Conservation (phyloP, 30 jellyfish, hydroid and myxozoan species). For the Clytia hemisphaerica region DNA sequence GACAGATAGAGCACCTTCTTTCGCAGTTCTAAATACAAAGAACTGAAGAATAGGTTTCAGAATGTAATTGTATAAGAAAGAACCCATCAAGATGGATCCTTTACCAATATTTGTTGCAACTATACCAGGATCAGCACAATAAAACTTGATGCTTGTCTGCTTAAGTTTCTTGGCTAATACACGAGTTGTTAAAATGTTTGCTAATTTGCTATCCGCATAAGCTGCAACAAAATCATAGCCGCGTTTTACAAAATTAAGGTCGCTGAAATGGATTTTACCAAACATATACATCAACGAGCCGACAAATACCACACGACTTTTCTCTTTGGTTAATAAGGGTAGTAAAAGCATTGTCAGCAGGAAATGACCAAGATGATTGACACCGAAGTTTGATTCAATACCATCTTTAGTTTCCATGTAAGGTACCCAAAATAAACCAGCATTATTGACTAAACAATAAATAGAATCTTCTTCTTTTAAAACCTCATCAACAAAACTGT, state of each 20-base stretch:
- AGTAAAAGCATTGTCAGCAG: constrained; percentile 57
- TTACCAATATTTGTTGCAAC: constrained; percentile 66
- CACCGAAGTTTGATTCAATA: constrained; percentile 71
- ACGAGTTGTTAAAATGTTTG: constrained; percentile 18
- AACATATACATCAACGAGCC: constrained; percentile 61
- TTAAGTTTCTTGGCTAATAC: constrained; percentile 10
- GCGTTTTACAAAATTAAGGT: constrained; percentile 24
- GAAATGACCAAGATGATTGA: constrained; percentile 81
- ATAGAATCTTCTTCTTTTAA: constrained; percentile 5
- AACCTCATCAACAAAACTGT: constrained; percentile 38
- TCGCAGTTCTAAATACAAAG: constrained; percentile 49
- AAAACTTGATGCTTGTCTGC: not conserved
- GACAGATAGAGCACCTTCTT: constrained; percentile 75
- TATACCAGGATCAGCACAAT: constrained; percentile 75
- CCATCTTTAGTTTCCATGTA: constrained; percentile 67
- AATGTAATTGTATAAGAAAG: constrained; percentile 22
- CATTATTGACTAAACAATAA: constrained; percentile 63
- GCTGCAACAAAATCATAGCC: constrained; percentile 42
- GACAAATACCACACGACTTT: constrained; percentile 46
- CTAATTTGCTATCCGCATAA: constrained; percentile 45
- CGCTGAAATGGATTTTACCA: constrained; percentile 40
- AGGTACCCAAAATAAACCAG: constrained; percentile 79
- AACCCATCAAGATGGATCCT: constrained; percentile 24
- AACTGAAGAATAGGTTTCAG: constrained; percentile 56
- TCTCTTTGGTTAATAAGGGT: constrained; percentile 32